These are phyloP conservation scores for Meteorus sp. DNA, from an alignment of 1,140 invertebrate genomes.

Conservation along the genomic window DNA sequence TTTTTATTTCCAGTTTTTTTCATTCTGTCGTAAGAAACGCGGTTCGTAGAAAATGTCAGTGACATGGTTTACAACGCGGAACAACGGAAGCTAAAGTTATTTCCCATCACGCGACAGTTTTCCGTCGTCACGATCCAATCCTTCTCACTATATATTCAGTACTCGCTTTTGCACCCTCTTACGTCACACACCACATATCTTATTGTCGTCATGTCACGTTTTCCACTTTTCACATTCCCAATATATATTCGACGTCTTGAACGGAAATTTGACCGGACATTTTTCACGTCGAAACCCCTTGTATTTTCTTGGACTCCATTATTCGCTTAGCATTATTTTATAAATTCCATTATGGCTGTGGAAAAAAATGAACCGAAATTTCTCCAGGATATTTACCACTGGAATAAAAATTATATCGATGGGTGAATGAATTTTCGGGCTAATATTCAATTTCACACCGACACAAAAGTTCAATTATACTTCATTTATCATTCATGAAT, in stretches of 20 bases:
- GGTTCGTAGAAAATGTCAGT: too few species aligned
- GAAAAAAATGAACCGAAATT: too few species aligned
- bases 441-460: too few species aligned
- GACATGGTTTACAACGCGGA: background rate
- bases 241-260: background rate
- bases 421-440: too few species aligned
- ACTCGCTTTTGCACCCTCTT: background rate
- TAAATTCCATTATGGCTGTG: too few species aligned
- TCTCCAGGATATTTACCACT: too few species aligned
- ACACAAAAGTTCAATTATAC: too few species aligned
- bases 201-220: slow-evolving; percentile 4
- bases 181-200: background rate
- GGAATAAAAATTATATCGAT: too few species aligned
- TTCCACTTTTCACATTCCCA: slow-evolving; percentile 4
- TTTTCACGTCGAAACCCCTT: slow-evolving; percentile 5
- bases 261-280: slow-evolving; percentile 5
- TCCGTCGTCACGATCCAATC: background rate
- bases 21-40: too few species aligned
- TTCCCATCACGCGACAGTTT: background rate
- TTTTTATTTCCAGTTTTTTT: too few species aligned
- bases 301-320: too few species aligned
- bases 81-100: background rate
- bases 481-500: too few species aligned
- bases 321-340: slow-evolving; percentile 1
- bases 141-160: background rate